Evolutionary conservation across 1,140 invertebrate species (phyloP), one percentile per base, ranked within the genome.

Genomic region (Nasonia vitripennis): DNA sequence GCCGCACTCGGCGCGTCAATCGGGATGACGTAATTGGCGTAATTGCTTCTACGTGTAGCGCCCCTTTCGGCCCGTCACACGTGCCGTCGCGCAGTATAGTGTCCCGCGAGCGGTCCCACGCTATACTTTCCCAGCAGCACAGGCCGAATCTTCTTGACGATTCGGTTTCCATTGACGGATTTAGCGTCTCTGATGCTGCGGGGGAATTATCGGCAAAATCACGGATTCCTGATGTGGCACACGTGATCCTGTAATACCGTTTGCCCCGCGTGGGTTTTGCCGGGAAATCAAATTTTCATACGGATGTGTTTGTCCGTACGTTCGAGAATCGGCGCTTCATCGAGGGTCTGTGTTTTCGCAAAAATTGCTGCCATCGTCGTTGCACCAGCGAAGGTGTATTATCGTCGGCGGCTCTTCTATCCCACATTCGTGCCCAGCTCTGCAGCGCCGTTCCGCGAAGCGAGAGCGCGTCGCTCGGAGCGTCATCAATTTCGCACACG

Each of bases 401-500:
- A 17, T 27, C 27, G 27, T 27, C 27, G 27, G 27, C 27, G 27
- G 27, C 27, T 2, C 48, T 55, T 51, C 23, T 75, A 20, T 75
- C 31, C 73, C 73, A 31, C 75, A 51, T 41, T 51, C 45, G 45
- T 1, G 23, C 37, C 1, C 14, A 48, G 1, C 11, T 12, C 48
- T 17, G 12, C 1, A 27, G 27, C 27, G 48, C 10, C 6, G 55
- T 62, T 62, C 20, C 55, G 55, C 20, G 55, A 62, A 62, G 55
- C 55, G 4, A 55, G 51, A 55, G 11, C 67, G 1, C 67, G 23
- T 34, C 68, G 23, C 68, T 34, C 68, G 68, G 27, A 71, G 31
- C 81, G 70, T 77, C 81, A 67, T 83, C 81, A 83, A 83, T 83
- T 83, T 75, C 34, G 81, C 41, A 77, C 81, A 83, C 81, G 81